These are phyloP conservation scores for Ctenodactylus gundi DNA, from an alignment of 2,113 vertebrate species.

Conservation along the genomic window DNA sequence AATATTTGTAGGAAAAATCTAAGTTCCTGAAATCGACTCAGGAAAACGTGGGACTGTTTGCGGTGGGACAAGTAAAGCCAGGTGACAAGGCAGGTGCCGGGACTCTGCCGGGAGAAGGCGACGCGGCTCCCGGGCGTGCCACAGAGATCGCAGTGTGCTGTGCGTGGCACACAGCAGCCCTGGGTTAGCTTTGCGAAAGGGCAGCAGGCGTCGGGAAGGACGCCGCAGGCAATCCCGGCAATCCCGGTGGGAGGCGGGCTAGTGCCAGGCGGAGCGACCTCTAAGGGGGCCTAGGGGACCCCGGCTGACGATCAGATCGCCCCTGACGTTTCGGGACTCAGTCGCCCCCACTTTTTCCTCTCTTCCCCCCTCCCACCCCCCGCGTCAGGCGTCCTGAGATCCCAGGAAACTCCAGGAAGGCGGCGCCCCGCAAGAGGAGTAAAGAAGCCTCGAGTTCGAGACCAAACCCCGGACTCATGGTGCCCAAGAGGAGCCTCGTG, in stretches of 20 bases:
- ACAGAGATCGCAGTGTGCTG: too few species aligned
- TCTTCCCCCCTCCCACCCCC: background rate
- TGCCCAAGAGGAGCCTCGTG: too few species aligned
- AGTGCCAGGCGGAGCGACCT: background rate
- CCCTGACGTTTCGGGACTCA: background rate
- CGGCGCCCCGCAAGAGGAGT: too few species aligned
- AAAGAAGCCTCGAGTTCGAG: background rate
- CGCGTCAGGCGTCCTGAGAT: background rate
- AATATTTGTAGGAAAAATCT: background rate
- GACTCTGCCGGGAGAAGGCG: too few species aligned
- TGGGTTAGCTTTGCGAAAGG: background rate
- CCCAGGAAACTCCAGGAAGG: too few species aligned
- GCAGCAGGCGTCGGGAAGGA: background rate
- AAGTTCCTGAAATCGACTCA: background rate
- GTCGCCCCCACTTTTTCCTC: background rate
- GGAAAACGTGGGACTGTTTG: background rate
- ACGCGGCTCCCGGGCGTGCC: too few species aligned
- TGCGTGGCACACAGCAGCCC: too few species aligned
- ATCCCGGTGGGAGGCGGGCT: background rate
- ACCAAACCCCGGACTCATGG: rapidly evolving
- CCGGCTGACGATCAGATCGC: background rate
- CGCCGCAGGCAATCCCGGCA: too few species aligned
- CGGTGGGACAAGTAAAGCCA: background rate
- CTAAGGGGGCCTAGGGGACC: background rate
- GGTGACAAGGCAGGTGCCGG: too few species aligned